These are phyloP conservation scores for Nannospalax galili DNA, from an alignment of 2,113 vertebrate genomes.

Conservation along the genomic window DNA sequence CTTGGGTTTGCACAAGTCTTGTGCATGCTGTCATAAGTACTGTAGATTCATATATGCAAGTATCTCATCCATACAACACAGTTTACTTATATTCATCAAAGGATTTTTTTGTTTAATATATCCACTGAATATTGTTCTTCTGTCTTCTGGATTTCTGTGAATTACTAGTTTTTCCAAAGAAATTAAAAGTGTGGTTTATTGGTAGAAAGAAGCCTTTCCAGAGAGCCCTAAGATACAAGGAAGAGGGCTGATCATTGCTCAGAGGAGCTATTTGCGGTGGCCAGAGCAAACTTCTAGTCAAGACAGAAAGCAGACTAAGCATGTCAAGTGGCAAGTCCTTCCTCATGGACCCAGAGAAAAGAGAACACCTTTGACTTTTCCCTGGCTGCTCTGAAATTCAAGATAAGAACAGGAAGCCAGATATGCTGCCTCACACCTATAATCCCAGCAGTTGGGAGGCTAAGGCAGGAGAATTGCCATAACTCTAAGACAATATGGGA, in stretches of 20 bases:
- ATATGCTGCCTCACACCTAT: too few relatives aligned
- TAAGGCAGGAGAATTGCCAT: background rate
- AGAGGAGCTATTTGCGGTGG: background rate
- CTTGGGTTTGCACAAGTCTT: too few relatives aligned
- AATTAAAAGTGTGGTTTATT: background rate
- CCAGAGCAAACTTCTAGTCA: accelerated
- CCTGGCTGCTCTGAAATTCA: background rate
- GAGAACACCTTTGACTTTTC: background rate
- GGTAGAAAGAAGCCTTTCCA: background rate
- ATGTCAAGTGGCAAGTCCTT: conserved; percentile 1
- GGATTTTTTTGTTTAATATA: background rate
- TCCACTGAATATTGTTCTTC: background rate
- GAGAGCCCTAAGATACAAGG: background rate
- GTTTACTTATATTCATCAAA: too few relatives aligned
- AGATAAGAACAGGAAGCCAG: background rate
- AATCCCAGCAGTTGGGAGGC: background rate
- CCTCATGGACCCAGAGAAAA: background rate
- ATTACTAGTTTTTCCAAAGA: background rate
- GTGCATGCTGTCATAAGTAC: too few relatives aligned
- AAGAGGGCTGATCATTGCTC: background rate
- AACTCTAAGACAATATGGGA: too few relatives aligned
- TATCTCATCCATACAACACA: too few relatives aligned
- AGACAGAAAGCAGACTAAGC: background rate
- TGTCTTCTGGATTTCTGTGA: background rate
- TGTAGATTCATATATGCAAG: too few relatives aligned